These are phyloP conservation scores for Echinometra lucunter DNA, from an alignment of 53 echinoderm and acorn worm genomes.

Conservation along the genomic window DNA sequence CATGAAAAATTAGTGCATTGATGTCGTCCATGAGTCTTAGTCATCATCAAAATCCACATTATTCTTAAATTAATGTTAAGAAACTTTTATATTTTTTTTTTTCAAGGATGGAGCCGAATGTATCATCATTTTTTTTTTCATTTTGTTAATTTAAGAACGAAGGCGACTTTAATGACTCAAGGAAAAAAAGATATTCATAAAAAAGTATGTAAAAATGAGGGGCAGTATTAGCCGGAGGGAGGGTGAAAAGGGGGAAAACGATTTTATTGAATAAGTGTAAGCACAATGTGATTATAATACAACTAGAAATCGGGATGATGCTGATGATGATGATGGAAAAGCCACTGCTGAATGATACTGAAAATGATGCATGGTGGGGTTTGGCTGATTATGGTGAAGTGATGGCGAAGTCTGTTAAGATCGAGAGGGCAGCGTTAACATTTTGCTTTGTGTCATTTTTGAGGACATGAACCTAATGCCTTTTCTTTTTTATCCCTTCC, in stretches of 20 bases:
- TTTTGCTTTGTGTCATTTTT: too few species aligned
- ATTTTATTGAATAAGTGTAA: neutral
- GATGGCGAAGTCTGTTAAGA: neutral
- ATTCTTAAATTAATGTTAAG: neutral
- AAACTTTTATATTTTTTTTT: neutral
- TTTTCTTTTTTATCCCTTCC: too few species aligned
- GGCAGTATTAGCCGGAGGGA: neutral
- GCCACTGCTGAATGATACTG: neutral
- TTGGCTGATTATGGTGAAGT: neutral
- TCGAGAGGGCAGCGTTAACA: too few species aligned
- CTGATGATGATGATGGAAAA: neutral
- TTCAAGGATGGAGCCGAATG: neutral
- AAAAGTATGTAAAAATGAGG: neutral
- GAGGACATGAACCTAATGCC: too few species aligned
- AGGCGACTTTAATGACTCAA: constrained; percentile 2
- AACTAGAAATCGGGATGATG: neutral
- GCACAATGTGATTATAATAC: neutral
- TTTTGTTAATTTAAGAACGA: neutral
- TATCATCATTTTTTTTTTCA: neutral
- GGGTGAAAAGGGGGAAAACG: neutral
- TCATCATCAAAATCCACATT: neutral
- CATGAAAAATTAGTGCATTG: neutral
- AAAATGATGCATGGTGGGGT: neutral
- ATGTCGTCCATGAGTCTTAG: constrained; percentile 1
- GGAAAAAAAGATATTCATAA: neutral